Base-by-base conservation (phyloP, 1,140 invertebrate species). In the Macrosteles quadrilineatus region DNA sequence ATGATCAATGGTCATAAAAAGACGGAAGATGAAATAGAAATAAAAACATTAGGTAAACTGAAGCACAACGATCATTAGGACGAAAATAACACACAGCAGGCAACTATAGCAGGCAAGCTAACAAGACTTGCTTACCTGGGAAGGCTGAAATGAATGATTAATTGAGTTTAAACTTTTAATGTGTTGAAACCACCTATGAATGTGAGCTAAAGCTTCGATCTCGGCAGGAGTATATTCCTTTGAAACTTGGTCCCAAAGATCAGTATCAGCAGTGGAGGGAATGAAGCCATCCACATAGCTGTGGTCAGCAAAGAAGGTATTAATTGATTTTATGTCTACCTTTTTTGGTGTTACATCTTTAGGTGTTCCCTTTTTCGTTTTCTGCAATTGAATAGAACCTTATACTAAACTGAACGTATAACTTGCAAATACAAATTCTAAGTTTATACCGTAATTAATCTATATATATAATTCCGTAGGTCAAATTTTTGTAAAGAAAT, bases 201-300 rank as follows among this genome's bases (percentile, higher is more conserved):
- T 71, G 66, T 78, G 70, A 9, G 77, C 77, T 67, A 68, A 75
- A 40, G 47, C 67, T 17, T 71, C 19, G 1, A 50, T 53, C 21
- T 63, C 25, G 25, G 27, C 47, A 17, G 43, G 21, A 14, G 27
- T 21, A 21, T 2, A 40, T 25, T 53, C 50, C n/a, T 40, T 29
- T 9, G 45, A 45, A 31, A 25, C 62, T 31, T 11, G 31, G 11
- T 72, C 43, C 30, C 55, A 59, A 25, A 63, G 40, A 6, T 36
- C 50, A 30, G 57, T 47, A 69, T 79, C 77, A 47, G 62, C 55
- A 36, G 69, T 68, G 31, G 73, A 73, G 21, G 75, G 76, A 36
- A 59, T 40, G 70, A 75, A 73, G n/a, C 77, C 78, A 67, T 57
- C 62, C 27, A 79, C 43, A 68, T 80, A 80, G 73, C 79, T 80